Evolutionary conservation across 2,113 vertebrate genomes (phyloP), one percentile per base, ranked within the genome.

Genomic region (Strix uralensis): DNA sequence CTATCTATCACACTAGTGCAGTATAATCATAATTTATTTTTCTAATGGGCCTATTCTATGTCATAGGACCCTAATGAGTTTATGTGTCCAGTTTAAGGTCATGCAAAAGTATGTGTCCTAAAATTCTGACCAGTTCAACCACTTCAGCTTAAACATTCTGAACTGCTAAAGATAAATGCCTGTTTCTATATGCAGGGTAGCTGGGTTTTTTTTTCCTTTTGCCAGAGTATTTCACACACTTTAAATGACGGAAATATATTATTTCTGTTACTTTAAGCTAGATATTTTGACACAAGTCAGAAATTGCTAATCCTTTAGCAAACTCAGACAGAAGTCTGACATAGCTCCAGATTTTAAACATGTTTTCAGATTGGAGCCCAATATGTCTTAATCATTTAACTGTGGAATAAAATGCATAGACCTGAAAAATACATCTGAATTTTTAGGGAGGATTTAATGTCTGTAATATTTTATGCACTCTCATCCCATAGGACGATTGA

Each of bases 371-470:
- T 92, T 92, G 82, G 40, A 82, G 30, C 30, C 52, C 62, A 86
- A 83, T 69, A 32, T 88, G 83, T 91, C 91, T 97, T 90, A 92
- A 90, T 75, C 92, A 88, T 88, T 92, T 92, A 92, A 92, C 49
- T 66, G 62, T 65, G 49, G 27, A 95, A 95, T 83, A 95, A 92
- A 95, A 92, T 58, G 40, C 36, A 80, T 34, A 79, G 82, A 86
- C 49, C 40, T 95, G 83, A 94, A 96, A 95, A 93, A 86, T 58
- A 52, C 20, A 36, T 86, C 61, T 93, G 63, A 94, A 62, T 88
- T 96, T 94, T 92, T 74, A 93, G 74, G 86, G 87, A 95, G 94
- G 92, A 88, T 96, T 95, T 97, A 93, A 86, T 79, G 82, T 81
- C 52, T 49, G 7, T 71, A 74, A 85, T 94, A 91, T 94, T 96